Percentiles rank a stretch among this genome's conserved stretches.
Conservation (phyloP, 2,888 invertebrate genomes). For the Drosophila ustulata region DNA sequence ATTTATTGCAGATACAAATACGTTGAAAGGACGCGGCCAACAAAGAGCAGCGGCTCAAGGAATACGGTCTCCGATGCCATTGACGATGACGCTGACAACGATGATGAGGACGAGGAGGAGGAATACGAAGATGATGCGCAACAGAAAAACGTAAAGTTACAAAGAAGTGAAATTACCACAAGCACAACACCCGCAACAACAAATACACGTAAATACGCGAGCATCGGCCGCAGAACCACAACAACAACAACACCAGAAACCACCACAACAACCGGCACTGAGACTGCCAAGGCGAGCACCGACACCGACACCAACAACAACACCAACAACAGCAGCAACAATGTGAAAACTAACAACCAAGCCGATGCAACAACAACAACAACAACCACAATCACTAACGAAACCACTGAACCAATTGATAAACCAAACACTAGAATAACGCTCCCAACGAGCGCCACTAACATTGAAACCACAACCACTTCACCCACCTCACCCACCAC, state of each 20-base stretch:
- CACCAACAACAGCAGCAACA: constrained; percentile 61
- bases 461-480: constrained; percentile 54
- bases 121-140: constrained; percentile 70
- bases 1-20: constrained; percentile 78
- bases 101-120: constrained; percentile 53
- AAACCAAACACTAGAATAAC: constrained; percentile 60
- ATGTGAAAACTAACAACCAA: constrained; percentile 60
- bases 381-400: constrained; percentile 67
- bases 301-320: constrained; percentile 60
- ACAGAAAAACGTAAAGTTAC: constrained; percentile 83
- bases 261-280: constrained; percentile 58
- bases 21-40: constrained; percentile 81
- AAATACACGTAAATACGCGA: constrained; percentile 83
- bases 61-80: constrained; percentile 35
- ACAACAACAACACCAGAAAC: constrained; percentile 61
- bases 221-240: constrained; percentile 82
- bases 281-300: constrained; percentile 64
- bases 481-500: constrained; percentile 3
- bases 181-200: constrained; percentile 74
- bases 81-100: constrained; percentile 48
- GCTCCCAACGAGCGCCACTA: constrained; percentile 55
- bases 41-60: constrained; percentile 55
- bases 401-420: constrained; percentile 81
- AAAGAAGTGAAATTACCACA: constrained; percentile 80
- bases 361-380: constrained; percentile 32